phyloP scores from a whole-genome alignment of 2,888 invertebrate genomes.

The Sesia bembeciformis region DNA sequence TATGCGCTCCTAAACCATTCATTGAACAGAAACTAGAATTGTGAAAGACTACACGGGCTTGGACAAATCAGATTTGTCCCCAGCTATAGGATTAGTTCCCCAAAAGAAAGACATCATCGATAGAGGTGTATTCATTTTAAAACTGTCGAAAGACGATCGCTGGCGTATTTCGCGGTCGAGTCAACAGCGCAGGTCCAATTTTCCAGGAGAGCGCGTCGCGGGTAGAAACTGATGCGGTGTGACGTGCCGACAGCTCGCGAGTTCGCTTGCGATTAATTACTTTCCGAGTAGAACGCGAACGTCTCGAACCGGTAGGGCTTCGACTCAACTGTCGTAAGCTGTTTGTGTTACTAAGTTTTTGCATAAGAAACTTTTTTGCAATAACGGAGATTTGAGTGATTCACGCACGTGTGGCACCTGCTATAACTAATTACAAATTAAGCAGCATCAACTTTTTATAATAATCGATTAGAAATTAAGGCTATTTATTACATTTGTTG shows the following conservation, averaged over 20 bases:
- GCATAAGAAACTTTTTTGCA: slow-evolving; percentile 9
- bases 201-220: slow-evolving; percentile 51
- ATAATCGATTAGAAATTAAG: too few species aligned
- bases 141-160: slow-evolving; percentile 6
- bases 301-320: slow-evolving; percentile 37
- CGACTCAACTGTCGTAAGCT: slow-evolving; percentile 49
- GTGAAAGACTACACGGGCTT: too few species aligned
- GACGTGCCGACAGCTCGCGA: slow-evolving; percentile 57
- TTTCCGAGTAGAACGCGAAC: slow-evolving; percentile 13
- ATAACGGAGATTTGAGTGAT: background rate
- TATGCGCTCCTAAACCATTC: too few species aligned
- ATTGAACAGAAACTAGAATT: too few species aligned
- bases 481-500: too few species aligned
- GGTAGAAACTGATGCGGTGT: slow-evolving; percentile 50
- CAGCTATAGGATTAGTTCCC: background rate
- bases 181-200: slow-evolving; percentile 52
- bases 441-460: too few species aligned
- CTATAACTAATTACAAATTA: too few species aligned
- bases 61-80: background rate
- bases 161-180: slow-evolving; percentile 47
- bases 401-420: too few species aligned
- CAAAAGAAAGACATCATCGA: background rate
- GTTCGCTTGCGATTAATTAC: slow-evolving; percentile 57
- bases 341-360: slow-evolving; percentile 50
- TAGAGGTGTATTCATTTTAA: background rate